These are phyloP conservation scores for Vultur gryphus DNA, from an alignment of 2,797 vertebrate species.

Conservation along the genomic window DNA sequence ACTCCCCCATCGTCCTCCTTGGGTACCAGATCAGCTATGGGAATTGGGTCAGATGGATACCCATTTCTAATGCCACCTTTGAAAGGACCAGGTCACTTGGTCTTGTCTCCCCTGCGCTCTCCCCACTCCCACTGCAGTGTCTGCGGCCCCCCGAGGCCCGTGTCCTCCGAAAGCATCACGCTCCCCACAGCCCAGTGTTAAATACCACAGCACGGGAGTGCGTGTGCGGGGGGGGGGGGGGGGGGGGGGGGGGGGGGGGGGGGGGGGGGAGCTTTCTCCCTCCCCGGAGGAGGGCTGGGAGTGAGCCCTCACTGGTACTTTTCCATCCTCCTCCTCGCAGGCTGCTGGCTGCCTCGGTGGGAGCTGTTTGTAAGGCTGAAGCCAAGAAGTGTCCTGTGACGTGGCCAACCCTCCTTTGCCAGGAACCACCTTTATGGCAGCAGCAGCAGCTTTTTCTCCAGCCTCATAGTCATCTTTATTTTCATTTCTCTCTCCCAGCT, in stretches of 20 bases:
- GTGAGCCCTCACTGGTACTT: neutral
- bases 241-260: too few relatives aligned
- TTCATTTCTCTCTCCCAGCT: neutral
- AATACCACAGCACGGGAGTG: neutral
- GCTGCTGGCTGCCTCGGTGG: neutral
- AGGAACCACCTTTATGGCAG: neutral
- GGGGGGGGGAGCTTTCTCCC: too few relatives aligned
- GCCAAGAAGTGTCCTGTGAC: neutral
- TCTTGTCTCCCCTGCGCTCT: neutral
- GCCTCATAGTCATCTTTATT: neutral
- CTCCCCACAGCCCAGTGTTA: neutral
- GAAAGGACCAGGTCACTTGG: neutral
- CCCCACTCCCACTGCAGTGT: neutral
- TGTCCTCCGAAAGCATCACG: neutral
- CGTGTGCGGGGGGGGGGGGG: rapidly evolving
- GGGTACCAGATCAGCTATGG: neutral
- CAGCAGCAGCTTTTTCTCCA: neutral
- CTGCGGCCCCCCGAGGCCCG: rapidly evolving
- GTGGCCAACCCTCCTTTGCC: neutral
- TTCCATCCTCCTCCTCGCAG: neutral
- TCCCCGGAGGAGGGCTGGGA: neutral
- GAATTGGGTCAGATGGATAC: neutral
- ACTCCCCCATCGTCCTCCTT: neutral
- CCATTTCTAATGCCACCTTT: neutral
- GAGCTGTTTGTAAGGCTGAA: neutral